phyloP scores from a whole-genome alignment of 2,113 vertebrate genomes.

The Gallinago jamesoni region DNA sequence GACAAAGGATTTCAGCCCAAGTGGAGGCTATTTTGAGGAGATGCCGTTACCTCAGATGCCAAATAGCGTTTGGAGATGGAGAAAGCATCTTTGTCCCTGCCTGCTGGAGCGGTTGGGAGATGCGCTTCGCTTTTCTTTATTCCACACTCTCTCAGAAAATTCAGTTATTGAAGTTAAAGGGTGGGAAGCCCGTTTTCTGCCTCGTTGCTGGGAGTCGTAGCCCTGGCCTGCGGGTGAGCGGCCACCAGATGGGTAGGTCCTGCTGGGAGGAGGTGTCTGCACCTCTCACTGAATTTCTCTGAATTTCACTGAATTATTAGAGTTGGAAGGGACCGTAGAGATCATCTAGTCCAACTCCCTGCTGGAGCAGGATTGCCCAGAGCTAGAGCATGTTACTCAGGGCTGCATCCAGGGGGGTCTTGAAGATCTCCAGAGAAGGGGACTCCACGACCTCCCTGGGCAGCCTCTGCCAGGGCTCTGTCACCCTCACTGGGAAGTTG shows the following conservation, averaged over 20 bases:
- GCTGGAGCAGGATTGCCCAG: too few relatives aligned
- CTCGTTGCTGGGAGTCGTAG: rapidly evolving
- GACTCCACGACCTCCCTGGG: too few relatives aligned
- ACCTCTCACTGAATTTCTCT: too few relatives aligned
- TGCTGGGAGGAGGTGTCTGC: background rate
- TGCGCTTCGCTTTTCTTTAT: background rate
- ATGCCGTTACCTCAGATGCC: background rate
- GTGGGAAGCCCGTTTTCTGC: background rate
- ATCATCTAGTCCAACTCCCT: too few relatives aligned
- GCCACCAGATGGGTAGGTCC: rapidly evolving
- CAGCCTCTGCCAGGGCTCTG: too few relatives aligned
- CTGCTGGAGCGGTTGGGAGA: background rate
- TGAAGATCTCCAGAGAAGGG: too few relatives aligned
- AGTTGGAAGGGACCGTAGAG: too few relatives aligned
- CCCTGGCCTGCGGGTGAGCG: background rate
- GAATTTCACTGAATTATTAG: too few relatives aligned
- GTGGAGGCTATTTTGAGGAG: background rate
- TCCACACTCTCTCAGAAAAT: background rate
- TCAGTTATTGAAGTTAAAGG: background rate
- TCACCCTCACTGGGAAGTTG: too few relatives aligned
- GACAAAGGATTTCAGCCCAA: background rate
- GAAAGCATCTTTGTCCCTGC: background rate
- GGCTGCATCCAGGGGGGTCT: too few relatives aligned
- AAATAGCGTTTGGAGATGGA: background rate
- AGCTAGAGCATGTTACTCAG: too few relatives aligned